Evolutionary conservation across 2,113 vertebrate genomes (phyloP), one percentile per base, ranked within the genome.

Genomic region (Mandrillus leucophaeus): DNA sequence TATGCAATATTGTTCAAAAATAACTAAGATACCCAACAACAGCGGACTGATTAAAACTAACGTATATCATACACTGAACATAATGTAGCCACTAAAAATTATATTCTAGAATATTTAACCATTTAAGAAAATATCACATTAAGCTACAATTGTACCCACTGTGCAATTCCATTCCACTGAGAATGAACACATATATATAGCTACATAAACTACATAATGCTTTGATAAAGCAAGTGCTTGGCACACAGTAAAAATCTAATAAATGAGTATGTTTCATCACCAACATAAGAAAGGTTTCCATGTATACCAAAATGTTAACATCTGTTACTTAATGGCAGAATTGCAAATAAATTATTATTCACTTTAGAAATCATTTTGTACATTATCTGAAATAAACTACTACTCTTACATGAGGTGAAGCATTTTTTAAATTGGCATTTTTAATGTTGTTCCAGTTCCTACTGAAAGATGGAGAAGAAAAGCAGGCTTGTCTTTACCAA

Each of bases 201-300:
- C 48, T 50, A 50, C 48, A 38, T 72, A 32, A 7, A 32, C 61
- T 50, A 90, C 2, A 48, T 30, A 87, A 70, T 66, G 88, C 48
- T 76, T 57, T 4, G 20, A 16, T 40, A 93, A 88, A 70, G n/a
- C 61, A 80, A 57, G 40, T n/a, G 40, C 38, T 50, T 73, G 16
- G 52, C 13, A 91, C 25, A 82, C 11, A 83, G 64, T 86, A 95
- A 96, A 97, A 96, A 93, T n/a, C n/a, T 55, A 89, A 40, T 70
- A 66, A 83, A 81, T 43, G 8, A 95, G 50, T 3, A 70, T 32
- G 48, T 81, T 25, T 95, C 70, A 30, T 85, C 68, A 64, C 27
- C 61, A 82, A 66, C 45, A 81, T 4, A 93, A 18, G 48, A 91
- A 93, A 96, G 27, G 8, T 57, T 6, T 79, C 52, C 55, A 90